Evolutionary conservation across 1,140 invertebrate genomes (phyloP).

Genomic region (Zaprionus taronus): DNA sequence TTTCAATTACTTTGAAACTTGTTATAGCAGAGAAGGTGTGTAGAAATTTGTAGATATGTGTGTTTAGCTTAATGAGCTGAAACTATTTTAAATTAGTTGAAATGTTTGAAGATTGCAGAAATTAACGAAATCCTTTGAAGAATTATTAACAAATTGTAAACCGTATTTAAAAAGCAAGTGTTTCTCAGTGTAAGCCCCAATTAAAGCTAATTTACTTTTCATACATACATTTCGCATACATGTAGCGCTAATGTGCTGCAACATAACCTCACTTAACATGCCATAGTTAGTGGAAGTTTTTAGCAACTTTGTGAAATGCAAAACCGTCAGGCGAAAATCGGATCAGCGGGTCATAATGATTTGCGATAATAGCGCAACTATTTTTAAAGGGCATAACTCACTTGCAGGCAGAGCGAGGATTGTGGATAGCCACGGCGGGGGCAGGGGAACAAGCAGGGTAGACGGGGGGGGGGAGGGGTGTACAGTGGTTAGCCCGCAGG

Average conservation of each 20-base stretch:
- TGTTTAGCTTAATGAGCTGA: too few relatives aligned
- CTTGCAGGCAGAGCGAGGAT: constrained; percentile 7
- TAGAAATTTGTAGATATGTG: too few relatives aligned
- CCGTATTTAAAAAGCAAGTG: not conserved
- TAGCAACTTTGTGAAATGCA: constrained; percentile 14
- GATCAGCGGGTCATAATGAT: constrained; percentile 69
- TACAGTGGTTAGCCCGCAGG: not conserved
- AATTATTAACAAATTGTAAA: too few relatives aligned
- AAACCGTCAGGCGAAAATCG: constrained; percentile 43
- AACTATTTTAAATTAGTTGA: too few relatives aligned
- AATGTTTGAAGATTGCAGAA: too few relatives aligned
- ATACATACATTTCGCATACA: not conserved
- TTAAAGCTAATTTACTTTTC: too few relatives aligned
- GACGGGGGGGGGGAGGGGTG: not conserved
- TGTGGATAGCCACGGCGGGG: not conserved
- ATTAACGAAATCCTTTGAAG: too few relatives aligned
- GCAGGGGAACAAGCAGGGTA: not conserved
- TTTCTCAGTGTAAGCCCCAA: too few relatives aligned
- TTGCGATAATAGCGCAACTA: constrained; percentile 71
- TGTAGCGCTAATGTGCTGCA: not conserved
- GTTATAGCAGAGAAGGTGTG: too few relatives aligned
- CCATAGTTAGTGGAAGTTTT: not conserved
- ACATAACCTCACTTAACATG: not conserved
- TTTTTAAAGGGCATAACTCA: constrained; percentile 52
- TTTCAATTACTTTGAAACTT: too few relatives aligned